Conservation (phyloP, 1,140 invertebrate species). For the Drosophila ambigua region DNA sequence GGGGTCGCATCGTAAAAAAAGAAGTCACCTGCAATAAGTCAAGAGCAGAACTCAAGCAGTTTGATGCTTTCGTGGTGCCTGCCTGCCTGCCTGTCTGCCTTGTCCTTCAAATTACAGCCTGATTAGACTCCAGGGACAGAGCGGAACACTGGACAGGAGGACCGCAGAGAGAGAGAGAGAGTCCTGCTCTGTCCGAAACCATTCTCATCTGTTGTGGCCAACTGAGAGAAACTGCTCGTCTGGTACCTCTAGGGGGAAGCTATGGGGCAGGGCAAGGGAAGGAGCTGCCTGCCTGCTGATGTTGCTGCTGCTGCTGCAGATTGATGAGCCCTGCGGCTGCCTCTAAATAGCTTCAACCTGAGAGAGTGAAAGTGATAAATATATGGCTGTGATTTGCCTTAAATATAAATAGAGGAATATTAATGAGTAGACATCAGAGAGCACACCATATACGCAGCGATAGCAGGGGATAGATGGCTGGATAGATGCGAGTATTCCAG, state of each 20-base stretch:
- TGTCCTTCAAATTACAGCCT: slow-evolving; percentile 77
- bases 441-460: too few species aligned
- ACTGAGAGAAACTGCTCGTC: slow-evolving; percentile 27
- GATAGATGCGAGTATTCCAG: too few species aligned
- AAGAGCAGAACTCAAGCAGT: slow-evolving; percentile 48
- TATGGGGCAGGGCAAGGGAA: too few species aligned
- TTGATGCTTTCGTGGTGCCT: slow-evolving; percentile 49
- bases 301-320: slow-evolving; percentile 10
- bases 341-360: slow-evolving; percentile 56
- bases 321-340: slow-evolving; percentile 60
- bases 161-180: too few species aligned
- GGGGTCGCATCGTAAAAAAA: slow-evolving; percentile 14
- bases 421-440: background rate
- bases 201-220: slow-evolving; percentile 64
- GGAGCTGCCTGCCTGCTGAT: background rate
- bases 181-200: slow-evolving; percentile 18
- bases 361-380: slow-evolving; percentile 43
- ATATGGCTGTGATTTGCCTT: slow-evolving; percentile 27
- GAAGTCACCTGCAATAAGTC: slow-evolving; percentile 74
- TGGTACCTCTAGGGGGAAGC: background rate
- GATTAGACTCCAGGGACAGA: slow-evolving; percentile 74
- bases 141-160: too few species aligned
- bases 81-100: slow-evolving; percentile 17
- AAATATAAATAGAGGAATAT: slow-evolving; percentile 35
- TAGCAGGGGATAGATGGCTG: too few species aligned